These are phyloP conservation scores for Anisognathus igniventris DNA, from an alignment of 2,797 vertebrate genomes.

Conservation along the genomic window DNA sequence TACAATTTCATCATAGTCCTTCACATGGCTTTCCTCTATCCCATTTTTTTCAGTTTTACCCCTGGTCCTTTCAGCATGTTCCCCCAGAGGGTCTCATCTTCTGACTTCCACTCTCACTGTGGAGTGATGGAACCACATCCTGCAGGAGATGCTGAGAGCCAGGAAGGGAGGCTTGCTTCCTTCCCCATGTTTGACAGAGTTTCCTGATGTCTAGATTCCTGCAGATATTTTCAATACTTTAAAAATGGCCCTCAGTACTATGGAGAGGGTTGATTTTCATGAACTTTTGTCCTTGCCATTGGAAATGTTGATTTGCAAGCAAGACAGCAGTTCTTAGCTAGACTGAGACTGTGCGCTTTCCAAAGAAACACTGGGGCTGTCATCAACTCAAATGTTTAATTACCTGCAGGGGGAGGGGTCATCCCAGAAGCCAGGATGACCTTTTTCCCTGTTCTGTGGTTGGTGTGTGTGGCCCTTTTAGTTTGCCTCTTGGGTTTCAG, in stretches of 20 bases:
- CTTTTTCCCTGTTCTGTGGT: neutral
- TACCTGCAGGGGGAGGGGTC: neutral
- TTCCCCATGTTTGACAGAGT: neutral
- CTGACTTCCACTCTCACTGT: neutral
- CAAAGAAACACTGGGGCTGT: neutral
- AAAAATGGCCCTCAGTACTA: neutral
- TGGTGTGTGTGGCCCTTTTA: neutral
- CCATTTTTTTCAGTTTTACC: neutral
- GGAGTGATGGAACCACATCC: accelerated
- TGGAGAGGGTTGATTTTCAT: neutral
- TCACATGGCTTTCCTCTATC: neutral
- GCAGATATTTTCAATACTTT: neutral
- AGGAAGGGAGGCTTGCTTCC: neutral
- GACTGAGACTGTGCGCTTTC: accelerated
- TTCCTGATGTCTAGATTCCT: neutral
- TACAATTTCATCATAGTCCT: neutral
- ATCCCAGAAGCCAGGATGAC: neutral
- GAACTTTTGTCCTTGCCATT: neutral
- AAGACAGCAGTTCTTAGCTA: neutral
- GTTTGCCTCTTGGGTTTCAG: neutral
- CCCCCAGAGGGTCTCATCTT: neutral
- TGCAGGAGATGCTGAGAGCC: neutral
- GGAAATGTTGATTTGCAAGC: neutral
- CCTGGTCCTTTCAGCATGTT: neutral
- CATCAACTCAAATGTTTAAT: constrained; percentile 1